Percentiles rank a stretch among this genome's conserved stretches.
phyloP scores from a whole-genome alignment of 2,113 vertebrate genomes.

The Channa maculata region DNA sequence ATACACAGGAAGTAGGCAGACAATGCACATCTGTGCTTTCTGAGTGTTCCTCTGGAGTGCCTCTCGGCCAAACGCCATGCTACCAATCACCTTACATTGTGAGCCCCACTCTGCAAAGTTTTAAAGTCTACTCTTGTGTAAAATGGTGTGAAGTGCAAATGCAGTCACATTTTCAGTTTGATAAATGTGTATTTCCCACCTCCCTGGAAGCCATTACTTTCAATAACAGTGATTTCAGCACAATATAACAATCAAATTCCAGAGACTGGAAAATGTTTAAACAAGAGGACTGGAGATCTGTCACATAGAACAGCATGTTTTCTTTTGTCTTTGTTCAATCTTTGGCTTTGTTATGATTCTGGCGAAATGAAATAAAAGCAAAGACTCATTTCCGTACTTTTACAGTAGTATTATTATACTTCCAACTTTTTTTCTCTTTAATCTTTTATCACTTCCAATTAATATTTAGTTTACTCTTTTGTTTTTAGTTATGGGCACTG shows the following conservation, averaged over 20 bases:
- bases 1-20: neutral
- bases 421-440: too few species aligned
- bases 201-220: neutral
- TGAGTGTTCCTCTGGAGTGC: neutral
- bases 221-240: conserved; percentile 4
- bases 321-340: neutral
- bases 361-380: too few species aligned
- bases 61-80: neutral
- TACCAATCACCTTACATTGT: neutral
- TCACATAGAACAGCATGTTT: neutral
- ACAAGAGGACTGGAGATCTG: neutral
- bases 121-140: neutral
- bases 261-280: neutral
- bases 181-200: conserved; percentile 16
- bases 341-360: neutral
- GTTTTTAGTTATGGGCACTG: too few species aligned
- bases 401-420: too few species aligned
- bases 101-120: neutral
- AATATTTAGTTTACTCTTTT: too few species aligned
- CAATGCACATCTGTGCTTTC: neutral
- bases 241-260: neutral
- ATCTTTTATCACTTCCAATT: too few species aligned
- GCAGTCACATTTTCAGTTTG: neutral
- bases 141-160: neutral
- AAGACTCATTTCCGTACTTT: too few species aligned